These are phyloP conservation scores for Diplogasteroides magnus DNA, from an alignment of 1,140 invertebrate genomes.

Conservation along the genomic window DNA sequence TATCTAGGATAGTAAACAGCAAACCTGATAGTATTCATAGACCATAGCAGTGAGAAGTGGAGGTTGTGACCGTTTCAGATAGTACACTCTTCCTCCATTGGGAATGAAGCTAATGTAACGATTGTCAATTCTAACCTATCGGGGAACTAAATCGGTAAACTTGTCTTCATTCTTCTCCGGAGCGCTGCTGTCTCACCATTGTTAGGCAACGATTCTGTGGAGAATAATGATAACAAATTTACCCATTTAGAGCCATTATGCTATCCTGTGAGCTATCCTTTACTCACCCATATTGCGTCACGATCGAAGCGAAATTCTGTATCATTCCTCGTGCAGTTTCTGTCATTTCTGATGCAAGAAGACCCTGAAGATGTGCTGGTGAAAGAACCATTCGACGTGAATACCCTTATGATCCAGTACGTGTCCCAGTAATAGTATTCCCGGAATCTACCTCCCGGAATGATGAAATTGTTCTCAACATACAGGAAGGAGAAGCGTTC, in stretches of 20 bases:
- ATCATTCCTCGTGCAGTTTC: constrained; percentile 75
- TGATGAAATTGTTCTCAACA: constrained; percentile 78
- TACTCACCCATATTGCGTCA: too few relatives aligned
- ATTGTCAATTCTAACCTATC: too few relatives aligned
- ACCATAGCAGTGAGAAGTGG: constrained; percentile 79
- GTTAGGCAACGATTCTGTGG: too few relatives aligned
- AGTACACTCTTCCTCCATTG: constrained; percentile 82
- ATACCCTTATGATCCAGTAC: constrained; percentile 83
- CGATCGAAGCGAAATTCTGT: constrained; percentile 40
- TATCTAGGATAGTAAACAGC: too few relatives aligned
- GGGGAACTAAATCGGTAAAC: too few relatives aligned
- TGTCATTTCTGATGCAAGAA: constrained; percentile 55
- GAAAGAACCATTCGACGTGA: background rate
- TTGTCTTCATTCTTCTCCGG: too few relatives aligned
- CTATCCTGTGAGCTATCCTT: too few relatives aligned
- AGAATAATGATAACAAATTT: too few relatives aligned
- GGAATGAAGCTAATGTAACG: constrained; percentile 75
- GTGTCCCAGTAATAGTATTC: constrained; percentile 83
- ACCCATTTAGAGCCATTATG: too few relatives aligned
- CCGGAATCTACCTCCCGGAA: constrained; percentile 79
- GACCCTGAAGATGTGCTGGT: constrained; percentile 50
- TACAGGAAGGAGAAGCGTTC: constrained; percentile 74
- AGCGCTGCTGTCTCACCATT: too few relatives aligned
- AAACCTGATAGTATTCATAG: constrained; percentile 71
- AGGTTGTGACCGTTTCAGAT: constrained; percentile 75